Percentiles rank a stretch among this genome's conserved stretches.
Evolutionary conservation across 2,113 vertebrate genomes (phyloP).

Genomic region (Amphiprion ocellaris): DNA sequence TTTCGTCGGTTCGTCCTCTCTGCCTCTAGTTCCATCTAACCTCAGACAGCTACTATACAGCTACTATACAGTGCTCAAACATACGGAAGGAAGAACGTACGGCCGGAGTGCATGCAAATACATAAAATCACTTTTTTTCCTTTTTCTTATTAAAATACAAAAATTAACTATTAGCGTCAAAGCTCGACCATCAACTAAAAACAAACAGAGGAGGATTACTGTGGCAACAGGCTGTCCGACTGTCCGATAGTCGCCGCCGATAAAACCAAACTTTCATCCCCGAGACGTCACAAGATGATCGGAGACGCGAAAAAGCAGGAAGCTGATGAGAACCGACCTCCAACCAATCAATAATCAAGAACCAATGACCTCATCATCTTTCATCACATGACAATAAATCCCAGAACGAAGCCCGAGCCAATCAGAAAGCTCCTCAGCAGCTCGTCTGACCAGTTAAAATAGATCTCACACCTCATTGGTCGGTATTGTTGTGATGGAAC

Average conservation of each 20-base stretch:
- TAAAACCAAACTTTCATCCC: not conserved
- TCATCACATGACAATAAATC: too few species aligned
- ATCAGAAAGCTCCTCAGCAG: too few species aligned
- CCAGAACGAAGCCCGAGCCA: too few species aligned
- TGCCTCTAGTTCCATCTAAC: slow-evolving; percentile 66
- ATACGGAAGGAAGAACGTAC: slow-evolving; percentile 90
- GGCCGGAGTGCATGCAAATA: slow-evolving; percentile 97
- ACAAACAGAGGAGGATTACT: slow-evolving; percentile 64
- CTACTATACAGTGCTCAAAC: slow-evolving; percentile 92
- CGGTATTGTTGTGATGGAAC: too few species aligned
- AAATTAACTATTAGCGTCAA: slow-evolving; percentile 82
- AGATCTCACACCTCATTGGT: too few species aligned
- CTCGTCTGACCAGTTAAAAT: too few species aligned
- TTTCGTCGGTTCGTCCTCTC: slow-evolving; percentile 80
- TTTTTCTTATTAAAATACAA: slow-evolving; percentile 90
- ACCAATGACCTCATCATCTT: too few species aligned
- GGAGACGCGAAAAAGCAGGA: too few species aligned
- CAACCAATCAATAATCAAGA: too few species aligned
- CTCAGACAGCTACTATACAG: slow-evolving; percentile 86
- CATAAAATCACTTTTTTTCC: slow-evolving; percentile 88
- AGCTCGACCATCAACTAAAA: slow-evolving; percentile 76
- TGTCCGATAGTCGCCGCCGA: slow-evolving; percentile 2
- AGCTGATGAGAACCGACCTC: too few species aligned
- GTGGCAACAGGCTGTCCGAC: slow-evolving; percentile 61
- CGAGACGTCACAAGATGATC: too few species aligned